These are phyloP conservation scores for Melopsittacus undulatus DNA, from an alignment of 2,797 vertebrate genomes.

Conservation along the genomic window DNA sequence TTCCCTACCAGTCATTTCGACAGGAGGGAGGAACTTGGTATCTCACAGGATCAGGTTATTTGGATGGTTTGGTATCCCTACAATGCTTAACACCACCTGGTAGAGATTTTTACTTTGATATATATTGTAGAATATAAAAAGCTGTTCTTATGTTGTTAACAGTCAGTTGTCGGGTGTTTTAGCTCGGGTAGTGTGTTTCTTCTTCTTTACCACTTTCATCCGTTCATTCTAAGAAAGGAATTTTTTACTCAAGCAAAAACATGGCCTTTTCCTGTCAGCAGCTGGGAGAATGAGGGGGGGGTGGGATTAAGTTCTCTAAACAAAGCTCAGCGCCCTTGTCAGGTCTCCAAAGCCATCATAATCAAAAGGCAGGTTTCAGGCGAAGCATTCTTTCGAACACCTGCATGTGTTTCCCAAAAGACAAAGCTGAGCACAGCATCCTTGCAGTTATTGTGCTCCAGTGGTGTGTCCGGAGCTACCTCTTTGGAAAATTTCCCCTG, in stretches of 20 bases:
- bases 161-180: neutral
- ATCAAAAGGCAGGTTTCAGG: constrained; percentile 26
- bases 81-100: neutral
- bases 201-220: neutral
- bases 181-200: neutral
- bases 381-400: neutral
- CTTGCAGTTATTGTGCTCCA: neutral
- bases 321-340: constrained; percentile 77
- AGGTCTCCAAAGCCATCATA: constrained; percentile 59
- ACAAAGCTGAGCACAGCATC: neutral
- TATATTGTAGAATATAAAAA: neutral
- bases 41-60: neutral
- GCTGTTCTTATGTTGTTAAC: neutral
- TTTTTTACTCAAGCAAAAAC: constrained; percentile 64
- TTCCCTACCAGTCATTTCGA: neutral
- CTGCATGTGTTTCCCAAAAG: neutral
- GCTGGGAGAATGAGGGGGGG: constrained; percentile 74
- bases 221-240: constrained; percentile 53
- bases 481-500: neutral
- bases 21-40: neutral
- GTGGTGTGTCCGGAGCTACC: accelerated
- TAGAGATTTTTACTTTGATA: neutral
- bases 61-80: neutral
- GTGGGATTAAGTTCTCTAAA: constrained; percentile 83
- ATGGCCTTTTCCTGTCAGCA: constrained; percentile 79